A percentile compares a stretch with the other conserved stretches of the same genome.
Conservation (phyloP, 1,140 invertebrate genomes). For the Tetragonula clypearis region DNA sequence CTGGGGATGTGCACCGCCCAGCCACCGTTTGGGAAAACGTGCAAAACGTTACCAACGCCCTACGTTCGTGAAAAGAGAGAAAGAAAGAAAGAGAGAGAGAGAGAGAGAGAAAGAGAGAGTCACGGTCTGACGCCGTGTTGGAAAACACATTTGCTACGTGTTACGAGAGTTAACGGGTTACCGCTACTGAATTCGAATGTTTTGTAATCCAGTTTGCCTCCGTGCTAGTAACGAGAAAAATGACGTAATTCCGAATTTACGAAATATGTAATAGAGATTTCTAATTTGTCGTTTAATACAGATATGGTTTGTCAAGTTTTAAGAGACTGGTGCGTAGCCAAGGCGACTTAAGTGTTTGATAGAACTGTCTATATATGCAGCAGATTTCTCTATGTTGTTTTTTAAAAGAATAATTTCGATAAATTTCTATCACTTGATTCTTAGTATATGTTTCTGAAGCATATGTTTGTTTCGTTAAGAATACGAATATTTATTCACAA, state of each 20-base stretch:
- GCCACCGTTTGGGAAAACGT: conserved; percentile 17
- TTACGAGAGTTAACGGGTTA: conserved; percentile 9
- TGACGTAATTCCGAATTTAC: not conserved
- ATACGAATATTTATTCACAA: not conserved
- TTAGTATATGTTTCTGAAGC: not conserved
- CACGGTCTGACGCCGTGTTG: not conserved
- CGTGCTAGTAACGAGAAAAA: not conserved
- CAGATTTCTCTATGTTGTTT: no score
- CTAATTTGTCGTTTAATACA: not conserved
- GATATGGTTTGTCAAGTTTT: not conserved
- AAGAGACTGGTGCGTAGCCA: not conserved
- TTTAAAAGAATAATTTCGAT: not conserved
- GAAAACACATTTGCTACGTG: conserved; percentile 30
- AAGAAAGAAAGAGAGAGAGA: no score
- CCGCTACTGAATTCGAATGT: conserved; percentile 2
- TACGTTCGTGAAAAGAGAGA: not conserved
- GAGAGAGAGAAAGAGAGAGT: no score
- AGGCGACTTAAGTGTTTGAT: no score
- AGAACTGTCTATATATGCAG: not conserved
- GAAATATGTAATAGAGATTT: not conserved
- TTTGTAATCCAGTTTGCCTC: not conserved
- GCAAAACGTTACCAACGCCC: conserved; percentile 11
- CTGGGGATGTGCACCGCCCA: not conserved
- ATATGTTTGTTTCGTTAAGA: not conserved
- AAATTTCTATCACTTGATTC: no score